phyloP scores from a whole-genome alignment of 1,140 invertebrate species.

The Apis dorsata region DNA sequence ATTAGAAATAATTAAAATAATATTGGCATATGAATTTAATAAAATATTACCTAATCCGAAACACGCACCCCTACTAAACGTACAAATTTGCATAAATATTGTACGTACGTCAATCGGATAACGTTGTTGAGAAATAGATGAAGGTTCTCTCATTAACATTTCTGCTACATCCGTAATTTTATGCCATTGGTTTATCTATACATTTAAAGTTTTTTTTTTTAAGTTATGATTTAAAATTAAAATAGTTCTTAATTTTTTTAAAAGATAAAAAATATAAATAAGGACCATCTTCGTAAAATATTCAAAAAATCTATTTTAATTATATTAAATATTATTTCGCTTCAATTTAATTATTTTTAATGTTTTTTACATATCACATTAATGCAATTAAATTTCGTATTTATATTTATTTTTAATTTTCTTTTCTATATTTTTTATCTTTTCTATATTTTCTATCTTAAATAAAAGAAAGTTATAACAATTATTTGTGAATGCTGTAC shows the following conservation, averaged over 20 bases:
- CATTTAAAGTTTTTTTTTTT: slow-evolving; percentile 2
- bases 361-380: too few relatives aligned
- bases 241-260: not conserved
- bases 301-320: not conserved
- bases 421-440: not conserved
- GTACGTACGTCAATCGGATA: slow-evolving; percentile 67
- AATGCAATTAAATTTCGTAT: not conserved
- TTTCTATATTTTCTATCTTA: not conserved
- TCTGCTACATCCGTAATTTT: slow-evolving; percentile 71
- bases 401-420: not conserved
- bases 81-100: slow-evolving; percentile 75
- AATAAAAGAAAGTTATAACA: not conserved
- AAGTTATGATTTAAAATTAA: not conserved
- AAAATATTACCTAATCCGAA: slow-evolving; percentile 72
- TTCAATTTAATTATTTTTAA: too few relatives aligned
- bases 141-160: slow-evolving; percentile 69
- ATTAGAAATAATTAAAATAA: not conserved
- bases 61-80: slow-evolving; percentile 72
- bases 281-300: too few relatives aligned
- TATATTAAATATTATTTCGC: too few relatives aligned
- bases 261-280: not conserved
- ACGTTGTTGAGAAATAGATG: slow-evolving; percentile 55
- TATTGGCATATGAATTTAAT: not conserved
- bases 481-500: slow-evolving; percentile 28
- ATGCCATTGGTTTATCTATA: slow-evolving; percentile 73